These are phyloP conservation scores for Anodontia alba DNA, from an alignment of 2,888 invertebrate species.

Conservation along the genomic window DNA sequence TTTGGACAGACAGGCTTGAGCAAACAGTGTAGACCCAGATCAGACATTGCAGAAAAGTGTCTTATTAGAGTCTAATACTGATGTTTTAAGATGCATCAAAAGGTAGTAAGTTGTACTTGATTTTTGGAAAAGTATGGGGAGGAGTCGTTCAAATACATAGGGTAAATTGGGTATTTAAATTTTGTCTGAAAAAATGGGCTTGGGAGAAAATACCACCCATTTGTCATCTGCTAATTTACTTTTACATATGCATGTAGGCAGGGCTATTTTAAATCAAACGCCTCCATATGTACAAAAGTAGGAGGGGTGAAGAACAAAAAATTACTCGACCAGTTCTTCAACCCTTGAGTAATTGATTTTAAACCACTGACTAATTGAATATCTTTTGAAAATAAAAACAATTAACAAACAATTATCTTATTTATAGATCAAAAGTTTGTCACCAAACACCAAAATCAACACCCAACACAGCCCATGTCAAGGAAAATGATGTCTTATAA, in stretches of 20 bases:
- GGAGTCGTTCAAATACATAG: no score
- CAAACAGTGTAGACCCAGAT: no score
- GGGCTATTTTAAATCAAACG: not conserved
- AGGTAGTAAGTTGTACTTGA: no score
- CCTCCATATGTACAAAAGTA: no score
- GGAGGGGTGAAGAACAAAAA: not conserved
- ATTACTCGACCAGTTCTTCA: not conserved
- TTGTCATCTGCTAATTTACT: not conserved
- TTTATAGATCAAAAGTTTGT: conserved; percentile 7
- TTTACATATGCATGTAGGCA: not conserved
- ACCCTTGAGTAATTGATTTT: not conserved
- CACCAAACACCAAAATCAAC: conserved; percentile 2
- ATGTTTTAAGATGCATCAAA: no score
- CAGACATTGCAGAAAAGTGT: no score
- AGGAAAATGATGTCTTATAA: no score
- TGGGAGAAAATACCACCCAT: not conserved
- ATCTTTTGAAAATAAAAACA: conserved; percentile 16
- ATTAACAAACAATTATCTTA: conserved; percentile 10
- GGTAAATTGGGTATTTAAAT: no score
- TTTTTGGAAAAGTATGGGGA: no score
- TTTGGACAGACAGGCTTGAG: no score
- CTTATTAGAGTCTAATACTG: no score
- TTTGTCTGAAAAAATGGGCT: no score
- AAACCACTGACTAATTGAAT: conserved; percentile 18
- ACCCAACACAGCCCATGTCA: not conserved